Evolutionary conservation across 2,888 invertebrate genomes (phyloP).

Genomic region (Tenthredo distinguenda): DNA sequence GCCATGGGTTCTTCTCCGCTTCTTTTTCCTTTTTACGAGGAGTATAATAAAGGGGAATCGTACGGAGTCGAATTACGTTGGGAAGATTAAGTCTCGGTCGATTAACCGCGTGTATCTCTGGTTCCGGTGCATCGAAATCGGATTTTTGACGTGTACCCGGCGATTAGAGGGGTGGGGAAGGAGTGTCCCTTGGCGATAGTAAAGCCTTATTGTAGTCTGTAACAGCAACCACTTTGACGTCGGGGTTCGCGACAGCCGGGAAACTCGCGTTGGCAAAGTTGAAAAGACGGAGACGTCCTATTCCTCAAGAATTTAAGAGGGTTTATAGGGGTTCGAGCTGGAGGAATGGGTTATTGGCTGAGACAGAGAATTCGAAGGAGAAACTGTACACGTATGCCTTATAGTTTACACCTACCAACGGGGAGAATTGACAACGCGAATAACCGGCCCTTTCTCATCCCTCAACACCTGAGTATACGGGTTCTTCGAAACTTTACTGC

Average conservation of each 20-base stretch:
- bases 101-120: constrained; percentile 4
- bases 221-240: constrained; percentile 40
- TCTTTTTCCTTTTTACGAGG: background rate
- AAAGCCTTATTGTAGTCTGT: constrained; percentile 28
- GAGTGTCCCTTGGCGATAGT: constrained; percentile 14
- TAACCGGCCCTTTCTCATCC: background rate
- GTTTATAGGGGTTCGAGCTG: background rate
- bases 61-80: background rate
- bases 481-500: background rate
- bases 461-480: background rate
- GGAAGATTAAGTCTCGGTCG: background rate
- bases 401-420: background rate
- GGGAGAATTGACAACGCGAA: background rate
- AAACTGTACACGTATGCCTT: background rate
- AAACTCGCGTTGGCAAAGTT: background rate
- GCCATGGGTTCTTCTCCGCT: no score
- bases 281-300: background rate
- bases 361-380: background rate
- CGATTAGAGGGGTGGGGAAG: background rate
- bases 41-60: background rate
- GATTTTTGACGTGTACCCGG: background rate
- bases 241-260: background rate
- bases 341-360: background rate
- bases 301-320: constrained; percentile 25
- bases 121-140: background rate